phyloP scores from a whole-genome alignment of 2,113 vertebrate genomes.

The Anarhynchus alexandrinus region DNA sequence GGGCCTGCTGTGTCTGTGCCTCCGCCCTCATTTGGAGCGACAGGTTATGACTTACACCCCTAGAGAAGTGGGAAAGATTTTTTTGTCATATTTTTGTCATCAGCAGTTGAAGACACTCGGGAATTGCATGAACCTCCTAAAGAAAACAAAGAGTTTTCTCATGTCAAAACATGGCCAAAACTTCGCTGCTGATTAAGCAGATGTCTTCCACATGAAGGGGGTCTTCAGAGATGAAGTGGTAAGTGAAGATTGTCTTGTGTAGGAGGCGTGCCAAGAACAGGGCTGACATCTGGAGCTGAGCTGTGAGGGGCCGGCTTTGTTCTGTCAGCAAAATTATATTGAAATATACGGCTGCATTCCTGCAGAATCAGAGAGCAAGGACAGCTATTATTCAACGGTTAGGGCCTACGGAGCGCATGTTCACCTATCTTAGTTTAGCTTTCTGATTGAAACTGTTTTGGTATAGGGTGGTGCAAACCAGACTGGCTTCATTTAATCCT shows the following conservation, averaged over 20 bases:
- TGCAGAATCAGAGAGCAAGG: not conserved
- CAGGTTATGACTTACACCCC: not conserved
- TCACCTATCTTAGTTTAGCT: not conserved
- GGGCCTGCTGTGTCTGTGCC: not conserved
- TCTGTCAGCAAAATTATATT: not conserved
- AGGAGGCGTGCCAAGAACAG: not conserved
- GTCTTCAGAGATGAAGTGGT: not conserved
- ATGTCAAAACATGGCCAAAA: not conserved
- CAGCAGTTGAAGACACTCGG: not conserved
- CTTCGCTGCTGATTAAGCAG: not conserved
- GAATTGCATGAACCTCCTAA: not conserved
- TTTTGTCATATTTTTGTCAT: not conserved
- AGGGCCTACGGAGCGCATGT: rapidly evolving
- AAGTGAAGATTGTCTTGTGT: not conserved
- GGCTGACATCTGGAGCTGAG: not conserved
- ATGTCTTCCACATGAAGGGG: not conserved
- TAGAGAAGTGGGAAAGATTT: not conserved
- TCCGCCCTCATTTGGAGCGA: not conserved
- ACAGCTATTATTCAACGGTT: not conserved
- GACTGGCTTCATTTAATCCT: not conserved
- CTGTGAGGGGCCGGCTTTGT: not conserved
- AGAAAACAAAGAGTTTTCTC: not conserved
- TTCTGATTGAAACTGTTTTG: not conserved
- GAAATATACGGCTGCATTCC: not conserved
- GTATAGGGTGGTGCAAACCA: not conserved